These are phyloP conservation scores for Dryobota labecula DNA, from an alignment of 2,888 invertebrate species.

Conservation along the genomic window DNA sequence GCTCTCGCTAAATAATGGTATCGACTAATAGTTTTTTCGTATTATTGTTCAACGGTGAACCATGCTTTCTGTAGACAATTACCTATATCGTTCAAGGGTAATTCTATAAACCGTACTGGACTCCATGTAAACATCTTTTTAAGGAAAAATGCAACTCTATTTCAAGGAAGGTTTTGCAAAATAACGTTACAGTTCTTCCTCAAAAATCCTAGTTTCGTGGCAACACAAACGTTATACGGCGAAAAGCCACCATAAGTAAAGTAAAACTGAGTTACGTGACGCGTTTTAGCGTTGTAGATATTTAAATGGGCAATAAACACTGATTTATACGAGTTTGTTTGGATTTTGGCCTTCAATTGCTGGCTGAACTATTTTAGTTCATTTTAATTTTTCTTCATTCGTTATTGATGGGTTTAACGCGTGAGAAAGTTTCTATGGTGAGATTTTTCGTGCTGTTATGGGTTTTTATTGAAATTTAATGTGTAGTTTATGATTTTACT, in stretches of 20 bases:
- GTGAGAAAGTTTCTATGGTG: constrained; percentile 59
- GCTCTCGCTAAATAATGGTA: too few relatives aligned
- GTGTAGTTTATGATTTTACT: neutral
- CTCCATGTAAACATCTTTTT: neutral
- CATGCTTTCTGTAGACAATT: too few relatives aligned
- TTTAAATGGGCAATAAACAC: constrained; percentile 82
- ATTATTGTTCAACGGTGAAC: too few relatives aligned
- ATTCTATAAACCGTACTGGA: too few relatives aligned
- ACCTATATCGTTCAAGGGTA: too few relatives aligned
- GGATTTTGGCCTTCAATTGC: constrained; percentile 72
- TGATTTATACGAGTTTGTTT: constrained; percentile 79
- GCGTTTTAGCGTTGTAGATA: constrained; percentile 76
- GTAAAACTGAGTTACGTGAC: constrained; percentile 78
- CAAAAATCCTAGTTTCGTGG: constrained; percentile 58
- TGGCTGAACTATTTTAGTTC: constrained; percentile 72
- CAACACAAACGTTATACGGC: constrained; percentile 62
- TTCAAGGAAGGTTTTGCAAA: neutral
- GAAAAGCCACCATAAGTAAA: constrained; percentile 68
- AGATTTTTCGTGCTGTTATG: constrained; percentile 2
- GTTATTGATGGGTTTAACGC: constrained; percentile 74
- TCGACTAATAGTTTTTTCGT: too few relatives aligned
- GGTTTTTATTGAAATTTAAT: neutral
- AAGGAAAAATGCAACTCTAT: neutral
- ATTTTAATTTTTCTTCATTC: constrained; percentile 69
- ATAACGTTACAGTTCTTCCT: neutral